These are phyloP conservation scores for Drosophila kohkoa DNA, from an alignment of 1,140 invertebrate species.

Conservation along the genomic window DNA sequence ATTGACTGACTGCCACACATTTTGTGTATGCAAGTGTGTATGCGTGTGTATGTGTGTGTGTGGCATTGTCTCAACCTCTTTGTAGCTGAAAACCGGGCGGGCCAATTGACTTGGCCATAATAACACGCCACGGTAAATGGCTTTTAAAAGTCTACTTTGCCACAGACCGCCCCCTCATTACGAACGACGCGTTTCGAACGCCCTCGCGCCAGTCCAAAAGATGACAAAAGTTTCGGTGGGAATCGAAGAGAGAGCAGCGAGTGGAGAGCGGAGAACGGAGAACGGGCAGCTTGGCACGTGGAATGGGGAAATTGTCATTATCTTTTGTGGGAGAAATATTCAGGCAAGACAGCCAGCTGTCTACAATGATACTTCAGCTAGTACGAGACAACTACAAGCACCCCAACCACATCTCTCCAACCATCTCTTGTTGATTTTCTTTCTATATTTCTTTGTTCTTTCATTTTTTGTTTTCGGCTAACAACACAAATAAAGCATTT, in stretches of 20 bases:
- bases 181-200: constrained; percentile 75
- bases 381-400: not conserved
- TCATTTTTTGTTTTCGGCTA: constrained; percentile 31
- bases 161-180: constrained; percentile 76
- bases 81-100: constrained; percentile 58
- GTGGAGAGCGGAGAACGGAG: not conserved
- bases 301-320: constrained; percentile 78
- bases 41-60: not conserved
- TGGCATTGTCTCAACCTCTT: constrained; percentile 50
- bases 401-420: not conserved
- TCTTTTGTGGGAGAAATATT: constrained; percentile 44
- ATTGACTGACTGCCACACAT: constrained; percentile 82
- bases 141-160: constrained; percentile 82
- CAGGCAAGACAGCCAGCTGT: constrained; percentile 44
- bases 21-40: constrained; percentile 28
- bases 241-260: not conserved
- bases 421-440: constrained; percentile 27
- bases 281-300: not conserved
- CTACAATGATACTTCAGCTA: constrained; percentile 39
- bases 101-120: constrained; percentile 79
- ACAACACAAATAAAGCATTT: constrained; percentile 48
- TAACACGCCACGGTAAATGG: constrained; percentile 81
- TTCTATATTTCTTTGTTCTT: not conserved
- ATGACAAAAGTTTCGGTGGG: constrained; percentile 57
- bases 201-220: constrained; percentile 52